Conservation (phyloP, 2,888 invertebrate genomes). For the Nomada fucata region DNA sequence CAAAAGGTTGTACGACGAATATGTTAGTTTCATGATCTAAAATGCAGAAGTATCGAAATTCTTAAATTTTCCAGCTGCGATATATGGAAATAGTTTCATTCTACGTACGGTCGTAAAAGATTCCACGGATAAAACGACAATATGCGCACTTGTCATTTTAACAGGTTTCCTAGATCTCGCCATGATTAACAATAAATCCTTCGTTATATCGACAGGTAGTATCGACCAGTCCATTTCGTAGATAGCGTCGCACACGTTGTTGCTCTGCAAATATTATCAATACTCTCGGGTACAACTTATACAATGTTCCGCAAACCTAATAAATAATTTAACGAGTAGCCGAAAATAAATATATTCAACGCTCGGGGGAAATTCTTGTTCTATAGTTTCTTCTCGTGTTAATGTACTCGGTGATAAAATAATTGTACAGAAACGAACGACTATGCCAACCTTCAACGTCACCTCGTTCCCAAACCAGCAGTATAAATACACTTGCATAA, state of each 20-base stretch:
- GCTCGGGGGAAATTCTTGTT: too few species aligned
- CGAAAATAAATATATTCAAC: too few species aligned
- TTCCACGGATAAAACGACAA: constrained; percentile 65
- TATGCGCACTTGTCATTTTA: constrained; percentile 58
- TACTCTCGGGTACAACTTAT: not conserved
- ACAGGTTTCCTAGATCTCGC: constrained; percentile 58
- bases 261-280: constrained; percentile 56
- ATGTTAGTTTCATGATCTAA: constrained; percentile 57
- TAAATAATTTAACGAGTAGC: too few species aligned
- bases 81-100: not conserved
- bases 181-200: constrained; percentile 65
- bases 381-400: not conserved
- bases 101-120: constrained; percentile 65
- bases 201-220: constrained; percentile 52
- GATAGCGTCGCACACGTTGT: constrained; percentile 56
- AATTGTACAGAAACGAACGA: constrained; percentile 15
- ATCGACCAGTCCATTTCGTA: constrained; percentile 68
- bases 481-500: constrained; percentile 74
- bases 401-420: not conserved
- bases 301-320: not conserved
- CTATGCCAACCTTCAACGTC: constrained; percentile 59
- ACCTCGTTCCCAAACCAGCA: constrained; percentile 78
- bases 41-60: not conserved
- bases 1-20: constrained; percentile 50
- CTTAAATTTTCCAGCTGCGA: too few species aligned